These are phyloP conservation scores for Centroberyx gerrardi DNA, from an alignment of 2,797 vertebrate species.

Conservation along the genomic window DNA sequence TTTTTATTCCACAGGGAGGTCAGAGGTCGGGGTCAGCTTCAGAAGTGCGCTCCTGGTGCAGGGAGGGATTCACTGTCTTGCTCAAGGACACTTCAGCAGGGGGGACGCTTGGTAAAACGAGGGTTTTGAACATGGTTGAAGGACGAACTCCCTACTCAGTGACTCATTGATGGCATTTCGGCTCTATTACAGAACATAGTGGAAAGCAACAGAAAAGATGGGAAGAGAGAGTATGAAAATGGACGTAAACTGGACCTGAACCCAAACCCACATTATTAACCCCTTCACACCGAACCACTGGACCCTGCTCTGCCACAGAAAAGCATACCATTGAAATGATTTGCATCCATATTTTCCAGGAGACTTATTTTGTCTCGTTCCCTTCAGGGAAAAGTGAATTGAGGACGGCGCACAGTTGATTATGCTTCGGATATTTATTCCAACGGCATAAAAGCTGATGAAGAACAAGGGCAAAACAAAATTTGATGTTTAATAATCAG, in stretches of 20 bases:
- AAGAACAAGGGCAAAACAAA: neutral
- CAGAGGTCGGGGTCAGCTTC: slow-evolving; percentile 18
- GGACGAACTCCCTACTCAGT: too few species aligned
- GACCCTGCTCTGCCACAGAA: slow-evolving; percentile 15
- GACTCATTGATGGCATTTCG: neutral
- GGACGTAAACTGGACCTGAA: slow-evolving; percentile 35
- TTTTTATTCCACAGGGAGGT: slow-evolving; percentile 7
- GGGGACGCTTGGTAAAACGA: slow-evolving; percentile 24
- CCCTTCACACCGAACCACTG: slow-evolving; percentile 40
- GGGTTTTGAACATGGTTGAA: neutral
- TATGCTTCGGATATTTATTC: slow-evolving; percentile 38
- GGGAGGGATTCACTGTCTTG: slow-evolving; percentile 2
- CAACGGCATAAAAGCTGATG: slow-evolving; percentile 18
- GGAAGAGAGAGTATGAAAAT: slow-evolving; percentile 12
- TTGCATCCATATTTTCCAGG: slow-evolving; percentile 28
- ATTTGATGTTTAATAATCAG: slow-evolving; percentile 20
- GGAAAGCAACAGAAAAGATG: slow-evolving; percentile 21
- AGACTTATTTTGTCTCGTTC: slow-evolving; percentile 9
- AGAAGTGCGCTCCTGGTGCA: neutral
- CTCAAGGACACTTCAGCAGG: slow-evolving; percentile 16
- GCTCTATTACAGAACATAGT: slow-evolving; percentile 25
- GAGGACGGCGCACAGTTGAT: slow-evolving; percentile 2
- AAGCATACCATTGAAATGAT: slow-evolving; percentile 24
- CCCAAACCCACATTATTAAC: slow-evolving; percentile 36
- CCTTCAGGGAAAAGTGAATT: slow-evolving; percentile 18